Evolutionary conservation across 2,113 vertebrate genomes (phyloP).

Genomic region (Xyliphius kryptos): DNA sequence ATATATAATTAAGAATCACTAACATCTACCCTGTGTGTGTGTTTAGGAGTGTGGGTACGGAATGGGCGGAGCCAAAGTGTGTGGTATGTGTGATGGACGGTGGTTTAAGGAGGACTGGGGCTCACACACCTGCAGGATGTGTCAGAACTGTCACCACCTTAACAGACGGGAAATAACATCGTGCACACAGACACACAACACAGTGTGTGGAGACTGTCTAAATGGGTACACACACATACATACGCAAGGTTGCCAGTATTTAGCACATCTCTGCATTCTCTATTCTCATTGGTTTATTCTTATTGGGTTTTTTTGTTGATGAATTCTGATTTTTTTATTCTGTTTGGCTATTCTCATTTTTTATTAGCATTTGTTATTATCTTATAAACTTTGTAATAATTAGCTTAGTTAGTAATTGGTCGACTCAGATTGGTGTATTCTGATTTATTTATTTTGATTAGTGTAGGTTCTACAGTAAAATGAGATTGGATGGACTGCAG

Average conservation of each 20-base stretch:
- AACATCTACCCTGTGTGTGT: slow-evolving; percentile 10
- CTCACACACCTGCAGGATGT: slow-evolving; percentile 67
- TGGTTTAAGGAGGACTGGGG: slow-evolving; percentile 73
- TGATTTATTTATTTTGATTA: background rate
- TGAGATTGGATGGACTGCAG: slow-evolving; percentile 65
- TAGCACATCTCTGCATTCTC: no score
- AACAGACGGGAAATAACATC: slow-evolving; percentile 67
- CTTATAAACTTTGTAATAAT: background rate
- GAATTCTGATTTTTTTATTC: no score
- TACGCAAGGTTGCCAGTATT: no score
- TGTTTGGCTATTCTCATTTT: no score
- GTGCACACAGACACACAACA: slow-evolving; percentile 60
- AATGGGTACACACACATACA: slow-evolving; percentile 71
- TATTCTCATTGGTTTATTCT: no score
- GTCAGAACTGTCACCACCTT: slow-evolving; percentile 67
- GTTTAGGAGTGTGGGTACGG: slow-evolving; percentile 70
- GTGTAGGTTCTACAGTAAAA: slow-evolving; percentile 70
- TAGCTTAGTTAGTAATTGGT: background rate
- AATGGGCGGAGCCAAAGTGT: slow-evolving; percentile 55
- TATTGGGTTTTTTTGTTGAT: no score
- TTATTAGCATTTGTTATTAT: no score
- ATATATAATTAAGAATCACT: no score
- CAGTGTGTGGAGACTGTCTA: slow-evolving; percentile 70
- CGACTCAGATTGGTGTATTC: no score
- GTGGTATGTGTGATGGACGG: slow-evolving; percentile 57